Base-by-base conservation (phyloP, 2,113 vertebrate species). In the Semicossyphus pulcher region DNA sequence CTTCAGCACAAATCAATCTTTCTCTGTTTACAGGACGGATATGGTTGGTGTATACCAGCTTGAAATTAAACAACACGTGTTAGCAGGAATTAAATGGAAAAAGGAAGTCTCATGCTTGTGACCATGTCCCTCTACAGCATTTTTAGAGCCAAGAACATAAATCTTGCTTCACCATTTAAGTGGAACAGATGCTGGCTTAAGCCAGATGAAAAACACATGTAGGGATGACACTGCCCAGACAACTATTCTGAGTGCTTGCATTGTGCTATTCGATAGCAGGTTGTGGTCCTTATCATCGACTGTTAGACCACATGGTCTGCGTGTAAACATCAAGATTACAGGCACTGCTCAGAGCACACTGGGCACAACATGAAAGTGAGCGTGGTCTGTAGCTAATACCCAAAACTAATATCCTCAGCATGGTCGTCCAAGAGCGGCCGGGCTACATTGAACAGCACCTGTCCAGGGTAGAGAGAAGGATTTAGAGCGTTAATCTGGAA, bases 401-500 rank as follows among this genome's bases (percentile, higher is more conserved):
- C 70, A 64, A 81, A 83, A 78, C 73, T 76, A 80, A 87, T 85
- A 84, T 86, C 64, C 67, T 83, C 60, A 28, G 45, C 41, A 15
- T 58, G 65, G 72, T 56, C 72, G 75, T 86, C 81, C 81, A 70
- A 57, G 62, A 86, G 84, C 44, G 12, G 75, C 65, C 70, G 49
- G 70, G 71, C 21, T 28, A 23, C 67, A 71, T 56, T 65, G 52
- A 78, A 63, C 78, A 65, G 61, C 63, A 58, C n/a, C 62, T 5
- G 54, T 72, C 72, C 34, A 53, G 36, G 69, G 77, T 65, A 67
- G 72, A 58, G 69, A 84, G 68, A 64, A 70, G 81, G 84, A 88
- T 83, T 87, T 80, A 81, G 76, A 62, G 72, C 41, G 67, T 82
- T 92, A 85, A 89, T 92, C 84, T 89, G 76, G 73, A 90, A 88